Percentiles rank a stretch among this genome's conserved stretches.
Conservation (phyloP, 1,140 invertebrate species). For the Pogonomyrmex barbatus region DNA sequence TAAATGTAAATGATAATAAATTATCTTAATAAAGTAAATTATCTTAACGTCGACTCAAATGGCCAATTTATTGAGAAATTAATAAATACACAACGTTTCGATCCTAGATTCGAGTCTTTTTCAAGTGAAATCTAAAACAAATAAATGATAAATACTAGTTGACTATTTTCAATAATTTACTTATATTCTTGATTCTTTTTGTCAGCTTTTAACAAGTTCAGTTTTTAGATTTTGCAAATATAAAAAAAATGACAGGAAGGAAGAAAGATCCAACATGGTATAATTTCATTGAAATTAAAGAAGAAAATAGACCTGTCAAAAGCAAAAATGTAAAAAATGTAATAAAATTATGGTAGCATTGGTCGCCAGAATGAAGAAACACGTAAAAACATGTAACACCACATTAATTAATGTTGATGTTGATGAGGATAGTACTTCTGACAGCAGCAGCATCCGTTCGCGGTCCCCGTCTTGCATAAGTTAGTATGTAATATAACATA, state of each 20-base stretch:
- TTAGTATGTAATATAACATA: conserved; percentile 17
- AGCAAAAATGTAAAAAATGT: conserved; percentile 33
- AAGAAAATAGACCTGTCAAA: neutral
- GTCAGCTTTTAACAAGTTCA: conserved; percentile 18
- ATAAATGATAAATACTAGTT: too few relatives aligned
- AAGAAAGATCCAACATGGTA: conserved; percentile 22
- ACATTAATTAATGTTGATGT: conserved; percentile 27
- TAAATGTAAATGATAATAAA: too few relatives aligned
- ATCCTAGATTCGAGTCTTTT: too few relatives aligned
- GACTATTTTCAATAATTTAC: conserved; percentile 16
- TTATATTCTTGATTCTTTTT: neutral
- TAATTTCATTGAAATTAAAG: conserved; percentile 32
- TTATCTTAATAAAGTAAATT: too few relatives aligned
- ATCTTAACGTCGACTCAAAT: too few relatives aligned
- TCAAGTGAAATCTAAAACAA: too few relatives aligned
- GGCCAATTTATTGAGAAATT: too few relatives aligned
- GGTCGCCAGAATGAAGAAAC: neutral
- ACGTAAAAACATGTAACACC: neutral
- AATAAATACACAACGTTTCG: too few relatives aligned
- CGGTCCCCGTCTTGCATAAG: neutral
- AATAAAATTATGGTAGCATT: conserved; percentile 16
- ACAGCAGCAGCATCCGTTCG: conserved; percentile 14
- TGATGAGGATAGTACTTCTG: conserved; percentile 9
- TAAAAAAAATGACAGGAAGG: conserved; percentile 20
- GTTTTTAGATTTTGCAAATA: too few relatives aligned